A percentile compares a stretch with the other conserved stretches of the same genome.
Conservation (phyloP, 2,113 vertebrate genomes). For the Heterochromis multidens region DNA sequence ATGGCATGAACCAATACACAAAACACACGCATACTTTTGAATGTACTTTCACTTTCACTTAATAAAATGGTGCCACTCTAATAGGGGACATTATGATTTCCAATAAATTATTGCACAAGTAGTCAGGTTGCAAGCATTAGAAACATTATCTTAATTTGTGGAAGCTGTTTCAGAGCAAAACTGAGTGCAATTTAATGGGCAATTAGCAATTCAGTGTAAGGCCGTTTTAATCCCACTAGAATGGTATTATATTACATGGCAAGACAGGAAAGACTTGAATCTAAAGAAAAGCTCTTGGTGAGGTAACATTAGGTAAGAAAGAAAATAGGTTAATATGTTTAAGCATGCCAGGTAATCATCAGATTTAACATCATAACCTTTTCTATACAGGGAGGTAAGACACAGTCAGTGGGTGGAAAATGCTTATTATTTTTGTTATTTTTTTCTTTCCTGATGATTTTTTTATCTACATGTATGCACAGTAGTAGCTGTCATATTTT, state of each 20-base stretch:
- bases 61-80: neutral
- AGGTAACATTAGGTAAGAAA: neutral
- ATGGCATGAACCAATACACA: neutral
- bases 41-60: neutral
- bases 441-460: neutral
- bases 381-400: neutral
- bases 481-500: neutral
- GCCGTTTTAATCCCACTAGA: neutral
- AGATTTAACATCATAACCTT: neutral
- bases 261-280: neutral
- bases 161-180: neutral
- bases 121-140: neutral
- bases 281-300: neutral
- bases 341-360: neutral
- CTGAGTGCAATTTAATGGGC: neutral
- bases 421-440: neutral
- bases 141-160: neutral
- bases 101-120: neutral
- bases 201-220: neutral
- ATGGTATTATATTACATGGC: neutral
- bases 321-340: neutral
- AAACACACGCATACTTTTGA: neutral
- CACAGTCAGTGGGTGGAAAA: neutral
- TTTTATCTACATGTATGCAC: neutral
- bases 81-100: neutral